Conservation (phyloP, 2,113 vertebrate genomes). For the Carlito syrichta region DNA sequence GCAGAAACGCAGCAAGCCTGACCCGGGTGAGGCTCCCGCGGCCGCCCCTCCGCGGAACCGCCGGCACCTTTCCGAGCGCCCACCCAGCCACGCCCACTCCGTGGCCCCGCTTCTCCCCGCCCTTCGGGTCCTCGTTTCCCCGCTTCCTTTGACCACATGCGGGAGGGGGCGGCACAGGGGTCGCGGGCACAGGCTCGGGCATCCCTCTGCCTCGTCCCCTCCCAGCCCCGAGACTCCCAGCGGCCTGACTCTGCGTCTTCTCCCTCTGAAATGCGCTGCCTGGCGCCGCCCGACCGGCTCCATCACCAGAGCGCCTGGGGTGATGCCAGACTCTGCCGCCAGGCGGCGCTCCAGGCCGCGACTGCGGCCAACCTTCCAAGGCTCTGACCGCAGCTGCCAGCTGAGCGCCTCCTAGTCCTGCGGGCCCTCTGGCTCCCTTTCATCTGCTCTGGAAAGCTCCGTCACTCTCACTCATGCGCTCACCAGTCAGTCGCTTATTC, state of each 20-base stretch:
- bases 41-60: neutral
- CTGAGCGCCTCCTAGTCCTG: neutral
- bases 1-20: conserved; percentile 50
- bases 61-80: neutral
- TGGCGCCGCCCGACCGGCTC: too few species aligned
- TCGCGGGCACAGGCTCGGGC: neutral
- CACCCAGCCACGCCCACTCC: neutral
- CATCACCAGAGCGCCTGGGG: neutral
- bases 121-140: neutral
- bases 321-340: too few species aligned
- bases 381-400: neutral
- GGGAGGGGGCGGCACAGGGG: neutral
- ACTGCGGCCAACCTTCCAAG: too few species aligned
- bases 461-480: neutral
- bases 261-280: neutral
- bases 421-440: neutral
- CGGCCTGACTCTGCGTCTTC: neutral
- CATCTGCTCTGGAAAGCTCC: neutral
- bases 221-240: neutral
- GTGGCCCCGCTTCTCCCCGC: neutral
- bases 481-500: too few species aligned
- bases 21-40: conserved; percentile 6
- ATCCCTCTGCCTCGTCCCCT: neutral
- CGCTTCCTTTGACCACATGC: neutral
- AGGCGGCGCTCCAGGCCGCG: too few species aligned